Conservation (phyloP, 2,113 vertebrate species). For the Tautogolabrus adspersus region DNA sequence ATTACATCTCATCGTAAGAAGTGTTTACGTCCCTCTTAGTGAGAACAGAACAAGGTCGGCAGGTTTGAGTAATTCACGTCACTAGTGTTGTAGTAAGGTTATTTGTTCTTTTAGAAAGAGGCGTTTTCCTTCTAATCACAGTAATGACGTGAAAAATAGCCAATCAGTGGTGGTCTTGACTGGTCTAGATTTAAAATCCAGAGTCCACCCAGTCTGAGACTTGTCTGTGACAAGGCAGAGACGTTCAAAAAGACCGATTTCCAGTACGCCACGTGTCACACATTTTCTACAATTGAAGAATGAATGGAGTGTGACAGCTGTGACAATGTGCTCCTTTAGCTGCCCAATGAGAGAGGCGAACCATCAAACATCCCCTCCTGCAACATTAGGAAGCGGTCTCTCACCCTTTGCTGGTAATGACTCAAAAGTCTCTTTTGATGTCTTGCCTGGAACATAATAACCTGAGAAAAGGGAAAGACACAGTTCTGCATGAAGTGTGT, state of each 20-base stretch:
- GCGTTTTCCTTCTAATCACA: no score
- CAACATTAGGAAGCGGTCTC: neutral
- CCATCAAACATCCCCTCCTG: neutral
- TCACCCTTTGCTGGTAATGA: slow-evolving; percentile 87
- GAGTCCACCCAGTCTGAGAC: no score
- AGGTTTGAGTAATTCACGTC: no score
- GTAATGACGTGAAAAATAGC: no score
- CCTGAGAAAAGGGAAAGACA: slow-evolving; percentile 76
- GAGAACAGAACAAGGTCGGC: no score
- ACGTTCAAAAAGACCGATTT: no score
- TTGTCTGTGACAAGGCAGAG: no score
- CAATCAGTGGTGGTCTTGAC: no score
- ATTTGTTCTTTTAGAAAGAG: no score
- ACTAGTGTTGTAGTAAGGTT: no score
- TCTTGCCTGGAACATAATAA: slow-evolving; percentile 90
- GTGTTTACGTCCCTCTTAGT: neutral
- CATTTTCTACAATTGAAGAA: neutral
- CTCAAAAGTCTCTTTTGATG: slow-evolving; percentile 86
- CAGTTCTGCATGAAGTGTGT: neutral
- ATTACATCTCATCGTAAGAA: neutral
- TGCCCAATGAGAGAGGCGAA: neutral
- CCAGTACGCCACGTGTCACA: neutral
- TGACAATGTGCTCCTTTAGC: neutral
- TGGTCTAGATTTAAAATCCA: no score
- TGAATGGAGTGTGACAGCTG: neutral